Base-by-base conservation (phyloP, 2,797 vertebrate genomes). In the Myotis planiceps region DNA sequence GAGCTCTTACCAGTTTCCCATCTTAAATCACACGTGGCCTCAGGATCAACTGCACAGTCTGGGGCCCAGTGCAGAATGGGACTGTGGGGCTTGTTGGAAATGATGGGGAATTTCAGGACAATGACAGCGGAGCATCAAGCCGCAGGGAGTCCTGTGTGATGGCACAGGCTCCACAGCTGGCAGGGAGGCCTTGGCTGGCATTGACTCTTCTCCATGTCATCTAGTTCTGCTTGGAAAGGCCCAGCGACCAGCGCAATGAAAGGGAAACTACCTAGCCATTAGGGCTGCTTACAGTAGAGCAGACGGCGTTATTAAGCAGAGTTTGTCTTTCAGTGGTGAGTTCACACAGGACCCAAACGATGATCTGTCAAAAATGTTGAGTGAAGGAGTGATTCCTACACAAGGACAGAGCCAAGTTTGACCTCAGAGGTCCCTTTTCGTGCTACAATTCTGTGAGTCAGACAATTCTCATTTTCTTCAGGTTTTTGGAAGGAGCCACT, bases 91-190 rank as follows among this genome's bases (percentile, higher is more conserved):
- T 65, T 74, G 42, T 75, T 71, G 7, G 45, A 78, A 42, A 91
- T 1, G 27, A 12, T 21, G 8, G n/a, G 55, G 37, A 39, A 47
- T 37, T 75, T 75, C 34, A 85, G 63, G 68, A 83, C 4, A 5
- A 18, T 34, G 7, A 51, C 3, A 37, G 1, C 34, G 51, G 1
- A 51, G 15, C 16, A 16, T 51, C 47, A 49, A 86, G 37, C 6
- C 47, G 12, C 32, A 6, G 12, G 37, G 32, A 53, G 3, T 1
- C 37, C 6, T 8, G 1, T 25, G 0, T 49, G 14, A 39, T 10
- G 29, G 1, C 2, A 6, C 3, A 34, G 60, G 9, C 1, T 16
- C 2, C 68, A 53, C 1, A 13, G 0, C 39, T 10, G 0, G 1
- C 1, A 47, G 72, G 29, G 29, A 4, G 6, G 12, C 21, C 4